Base-by-base conservation (phyloP, 2,888 invertebrate species). In the Acronicta leporina region DNA sequence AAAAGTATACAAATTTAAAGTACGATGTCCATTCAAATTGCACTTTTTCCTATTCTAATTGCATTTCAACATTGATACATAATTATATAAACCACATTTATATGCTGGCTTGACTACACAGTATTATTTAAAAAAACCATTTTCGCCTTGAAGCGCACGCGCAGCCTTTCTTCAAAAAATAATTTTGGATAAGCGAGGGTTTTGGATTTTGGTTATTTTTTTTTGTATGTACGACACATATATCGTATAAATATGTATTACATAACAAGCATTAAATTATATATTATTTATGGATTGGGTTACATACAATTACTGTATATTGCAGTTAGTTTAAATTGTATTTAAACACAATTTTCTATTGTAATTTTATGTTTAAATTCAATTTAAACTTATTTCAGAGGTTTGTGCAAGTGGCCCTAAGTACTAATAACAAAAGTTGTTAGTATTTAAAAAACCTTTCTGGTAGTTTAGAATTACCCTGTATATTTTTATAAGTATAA, bases 31-130 rank as follows among this genome's bases (percentile, higher is more conserved):
- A 27, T 65, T 45, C 1, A 42, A 73, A 72, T 49, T 67, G 45
- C 68, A 72, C 73, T 59, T 72, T 38, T n/a, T 38, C 38, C 2
- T 38, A 38, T n/a, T n/a, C 38, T n/a, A n/a, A 38, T 38, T 38
- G 7, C n/a, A 38, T 38, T 38, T 15, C 44, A 2, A 47, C 13
- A 35, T 16, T 35, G 16, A 20, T 20, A 15, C 16, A 13, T 15
- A 15, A 5, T n/a, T n/a, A 33, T 9, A 16, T 14, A 45, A 5
- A 45, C 45, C 4, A 27, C 45, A 27, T 11, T 43, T 44, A n/a
- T 27, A 16, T 16, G 20, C 20, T 3, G 20, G 20, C 43, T 13
- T 9, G n/a, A n/a, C 2, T 38, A 7, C n/a, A 1, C 1, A 38
- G n/a, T n/a, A 38, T n/a, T 38, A 38, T 38, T 38, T n/a, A 38